Evolutionary conservation across 2,113 vertebrate species (phyloP).

Genomic region (Cyanistes caeruleus): DNA sequence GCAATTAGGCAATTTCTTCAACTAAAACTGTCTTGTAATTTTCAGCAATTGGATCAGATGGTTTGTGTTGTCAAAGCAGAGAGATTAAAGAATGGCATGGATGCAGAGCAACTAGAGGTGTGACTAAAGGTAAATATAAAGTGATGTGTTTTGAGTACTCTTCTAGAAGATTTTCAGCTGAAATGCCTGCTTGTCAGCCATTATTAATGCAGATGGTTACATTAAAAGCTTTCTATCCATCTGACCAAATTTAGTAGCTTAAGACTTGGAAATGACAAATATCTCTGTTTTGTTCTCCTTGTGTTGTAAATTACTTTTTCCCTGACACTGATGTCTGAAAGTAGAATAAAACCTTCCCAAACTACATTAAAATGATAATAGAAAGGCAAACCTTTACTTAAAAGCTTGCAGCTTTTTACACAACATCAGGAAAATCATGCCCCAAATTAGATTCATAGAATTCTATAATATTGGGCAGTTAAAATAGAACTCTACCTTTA

Average conservation of each 20-base stretch:
- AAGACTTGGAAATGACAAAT: background rate
- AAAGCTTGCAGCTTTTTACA: background rate
- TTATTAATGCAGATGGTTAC: background rate
- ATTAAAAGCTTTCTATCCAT: background rate
- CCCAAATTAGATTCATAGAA: accelerated
- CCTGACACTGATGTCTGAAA: background rate
- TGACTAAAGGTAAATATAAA: conserved; percentile 86
- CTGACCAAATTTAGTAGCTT: background rate
- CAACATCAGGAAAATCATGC: accelerated
- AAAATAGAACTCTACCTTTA: background rate
- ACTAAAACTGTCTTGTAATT: background rate
- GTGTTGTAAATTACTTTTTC: background rate
- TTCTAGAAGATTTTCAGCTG: background rate
- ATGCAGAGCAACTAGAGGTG: conserved; percentile 89
- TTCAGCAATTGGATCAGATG: conserved; percentile 94
- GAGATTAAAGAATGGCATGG: conserved; percentile 99
- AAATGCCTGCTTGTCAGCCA: background rate
- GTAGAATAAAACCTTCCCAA: background rate
- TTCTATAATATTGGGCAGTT: background rate
- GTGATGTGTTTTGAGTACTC: background rate
- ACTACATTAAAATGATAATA: background rate
- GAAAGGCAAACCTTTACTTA: background rate
- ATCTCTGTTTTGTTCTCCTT: background rate
- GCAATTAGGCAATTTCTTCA: background rate
- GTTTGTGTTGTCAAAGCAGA: conserved; percentile 95